A percentile compares a stretch with the other conserved stretches of the same genome.
phyloP scores from a whole-genome alignment of 2,113 vertebrate species.

The Ellobius talpinus region DNA sequence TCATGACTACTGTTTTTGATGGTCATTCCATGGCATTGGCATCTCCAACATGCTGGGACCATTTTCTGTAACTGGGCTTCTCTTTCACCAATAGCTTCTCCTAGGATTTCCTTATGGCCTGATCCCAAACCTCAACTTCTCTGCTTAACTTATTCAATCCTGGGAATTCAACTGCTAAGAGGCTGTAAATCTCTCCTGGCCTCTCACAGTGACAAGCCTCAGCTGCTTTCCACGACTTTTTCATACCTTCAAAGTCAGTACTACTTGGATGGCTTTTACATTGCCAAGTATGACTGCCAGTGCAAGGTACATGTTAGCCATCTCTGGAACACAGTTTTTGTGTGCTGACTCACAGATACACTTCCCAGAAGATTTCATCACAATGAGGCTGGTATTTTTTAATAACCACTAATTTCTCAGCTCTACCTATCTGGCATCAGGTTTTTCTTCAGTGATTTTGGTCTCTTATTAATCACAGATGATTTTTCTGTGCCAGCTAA shows the following conservation, averaged over 20 bases:
- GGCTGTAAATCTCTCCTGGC: too few relatives aligned
- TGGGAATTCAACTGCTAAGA: too few relatives aligned
- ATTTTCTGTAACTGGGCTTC: neutral
- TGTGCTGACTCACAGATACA: neutral
- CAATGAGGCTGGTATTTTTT: neutral
- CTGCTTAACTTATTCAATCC: neutral
- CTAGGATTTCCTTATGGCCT: neutral
- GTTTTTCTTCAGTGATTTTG: neutral
- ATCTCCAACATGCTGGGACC: neutral
- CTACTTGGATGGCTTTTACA: neutral
- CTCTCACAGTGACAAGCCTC: neutral
- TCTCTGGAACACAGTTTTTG: neutral
- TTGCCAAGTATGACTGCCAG: neutral
- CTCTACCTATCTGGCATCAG: neutral
- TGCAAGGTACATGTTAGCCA: neutral
- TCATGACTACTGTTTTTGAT: neutral
- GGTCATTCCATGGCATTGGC: neutral
- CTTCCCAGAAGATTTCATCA: neutral
- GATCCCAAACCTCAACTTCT: neutral
- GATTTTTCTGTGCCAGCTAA: neutral
- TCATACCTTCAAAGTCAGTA: neutral
- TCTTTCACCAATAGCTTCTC: neutral
- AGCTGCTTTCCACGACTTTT: too few relatives aligned
- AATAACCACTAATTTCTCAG: neutral
- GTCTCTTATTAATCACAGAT: neutral